Evolutionary conservation across 2,888 invertebrate genomes (phyloP), one percentile per base, ranked within the genome.

Genomic region (Ecdyonurus torrentis): DNA sequence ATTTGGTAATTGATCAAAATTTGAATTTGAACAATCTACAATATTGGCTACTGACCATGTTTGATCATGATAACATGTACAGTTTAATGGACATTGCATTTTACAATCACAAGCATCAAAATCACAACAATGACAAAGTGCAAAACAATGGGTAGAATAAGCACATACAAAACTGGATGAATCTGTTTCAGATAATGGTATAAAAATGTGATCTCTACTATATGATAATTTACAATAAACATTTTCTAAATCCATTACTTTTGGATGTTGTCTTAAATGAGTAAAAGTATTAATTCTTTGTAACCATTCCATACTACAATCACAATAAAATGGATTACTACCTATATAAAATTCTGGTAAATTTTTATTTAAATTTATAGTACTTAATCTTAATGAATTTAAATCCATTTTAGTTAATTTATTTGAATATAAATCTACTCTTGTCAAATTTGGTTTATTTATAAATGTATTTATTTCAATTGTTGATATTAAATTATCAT

Each of bases 51-150:
- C 55, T 23, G 89, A 86, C 92, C 94, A 95, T 63, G 89, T 86
- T 72, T 91, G 89, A 77, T 96, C 94, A 74, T 93, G 92, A 78
- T 92, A 95, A 74, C 96, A 96, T 65, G 89, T 89, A 79, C 96
- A 96, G 74, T 92, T 91, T 59, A 81, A 83, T 60, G 96, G 96
- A 74, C 96, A 96, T 68, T 89, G 91, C 90, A 94, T 94, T 79
- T 94, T 91, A 79, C 96, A 96, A 77, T 96, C 96, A 78, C 96
- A 96, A 62, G 92, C 92, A 75, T 93, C 94, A 76, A 92, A 96
- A 75, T 94, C 93, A 77, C 96, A 96, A 78, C 96, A 96, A 73
- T 92, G 91, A 73, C 96, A 96, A 66, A 92, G 80, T 18, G 94
- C 89, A 75, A 93, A 94, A 77, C 96, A 96, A 75, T 94, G 92